phyloP scores from a whole-genome alignment of 2,888 invertebrate genomes.

The Protophormia terraenovae region DNA sequence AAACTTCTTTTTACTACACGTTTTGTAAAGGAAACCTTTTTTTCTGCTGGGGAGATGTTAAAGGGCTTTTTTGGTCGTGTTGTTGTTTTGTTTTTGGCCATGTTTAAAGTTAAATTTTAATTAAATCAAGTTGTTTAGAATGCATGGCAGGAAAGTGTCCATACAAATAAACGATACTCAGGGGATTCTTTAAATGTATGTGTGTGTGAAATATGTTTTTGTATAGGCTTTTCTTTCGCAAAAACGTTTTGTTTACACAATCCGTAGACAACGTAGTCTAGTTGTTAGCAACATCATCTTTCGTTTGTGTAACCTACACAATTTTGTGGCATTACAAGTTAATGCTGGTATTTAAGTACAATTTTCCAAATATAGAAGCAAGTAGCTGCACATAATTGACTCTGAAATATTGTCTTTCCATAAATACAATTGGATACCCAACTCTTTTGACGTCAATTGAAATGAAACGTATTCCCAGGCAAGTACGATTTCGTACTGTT shows the following conservation, averaged over 20 bases:
- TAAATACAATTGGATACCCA: not conserved
- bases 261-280: conserved; percentile 1
- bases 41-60: not conserved
- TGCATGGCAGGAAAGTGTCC: conserved; percentile 54
- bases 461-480: not conserved
- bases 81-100: conserved; percentile 30
- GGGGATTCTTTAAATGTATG: conserved; percentile 67
- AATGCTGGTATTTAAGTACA: conserved; percentile 26
- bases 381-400: not conserved
- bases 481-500: not conserved
- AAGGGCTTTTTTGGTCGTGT: not conserved
- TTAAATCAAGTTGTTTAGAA: conserved; percentile 69
- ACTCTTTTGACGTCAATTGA: conserved; percentile 12
- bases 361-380: not conserved
- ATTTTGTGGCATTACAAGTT: conserved; percentile 39
- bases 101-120: conserved; percentile 70
- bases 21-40: conserved; percentile 11
- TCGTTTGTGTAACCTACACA: conserved; percentile 10
- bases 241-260: not conserved
- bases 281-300: not conserved
- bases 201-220: not conserved
- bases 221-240: not conserved
- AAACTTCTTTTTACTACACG: conserved; percentile 7
- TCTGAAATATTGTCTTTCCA: not conserved
- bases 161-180: conserved; percentile 74